Evolutionary conservation across 2,888 invertebrate species (phyloP).

Genomic region (Torymus texanus): DNA sequence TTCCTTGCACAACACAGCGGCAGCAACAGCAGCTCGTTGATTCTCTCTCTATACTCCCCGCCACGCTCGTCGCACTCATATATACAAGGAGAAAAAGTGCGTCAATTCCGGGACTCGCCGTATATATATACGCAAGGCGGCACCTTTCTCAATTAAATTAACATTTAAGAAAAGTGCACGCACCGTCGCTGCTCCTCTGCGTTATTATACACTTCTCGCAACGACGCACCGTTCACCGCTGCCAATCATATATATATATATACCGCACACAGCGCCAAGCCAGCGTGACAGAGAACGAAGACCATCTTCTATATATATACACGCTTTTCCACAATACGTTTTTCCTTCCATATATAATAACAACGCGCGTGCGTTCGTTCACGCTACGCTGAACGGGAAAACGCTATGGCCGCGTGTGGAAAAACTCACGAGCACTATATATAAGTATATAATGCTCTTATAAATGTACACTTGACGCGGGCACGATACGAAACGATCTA

Average conservation of each 20-base stretch:
- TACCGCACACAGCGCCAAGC: conserved; percentile 10
- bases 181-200: neutral
- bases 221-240: neutral
- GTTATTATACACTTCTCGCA: neutral
- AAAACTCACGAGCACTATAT: no score
- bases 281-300: conserved; percentile 33
- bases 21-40: conserved; percentile 22
- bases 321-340: no score
- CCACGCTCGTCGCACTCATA: conserved; percentile 8
- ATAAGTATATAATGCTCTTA: no score
- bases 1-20: conserved; percentile 2
- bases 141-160: conserved; percentile 55
- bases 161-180: conserved; percentile 52
- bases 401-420: neutral
- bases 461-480: conserved; percentile 17
- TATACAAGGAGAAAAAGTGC: conserved; percentile 1
- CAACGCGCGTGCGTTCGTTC: conserved; percentile 4
- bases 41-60: neutral
- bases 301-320: no score
- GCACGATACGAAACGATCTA: conserved; percentile 37
- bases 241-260: conserved; percentile 13
- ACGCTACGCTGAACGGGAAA: conserved; percentile 43
- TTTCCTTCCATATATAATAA: neutral
- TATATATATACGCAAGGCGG: neutral
- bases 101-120: neutral